These are phyloP conservation scores for Pipistrellus nathusii DNA, from an alignment of 2,797 vertebrate species.

Conservation along the genomic window DNA sequence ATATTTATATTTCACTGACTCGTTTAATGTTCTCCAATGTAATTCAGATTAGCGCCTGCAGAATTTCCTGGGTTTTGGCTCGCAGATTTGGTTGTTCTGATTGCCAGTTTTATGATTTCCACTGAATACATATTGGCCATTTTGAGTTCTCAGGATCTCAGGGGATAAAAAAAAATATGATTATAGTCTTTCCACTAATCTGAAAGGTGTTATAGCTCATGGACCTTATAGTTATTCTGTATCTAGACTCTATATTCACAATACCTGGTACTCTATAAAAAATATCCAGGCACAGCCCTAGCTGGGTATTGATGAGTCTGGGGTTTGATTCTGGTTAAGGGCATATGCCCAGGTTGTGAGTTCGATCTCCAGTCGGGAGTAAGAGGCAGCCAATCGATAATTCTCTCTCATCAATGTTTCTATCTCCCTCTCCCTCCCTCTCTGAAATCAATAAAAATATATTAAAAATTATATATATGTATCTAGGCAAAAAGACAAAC, in stretches of 20 bases:
- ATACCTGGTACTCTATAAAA: not conserved
- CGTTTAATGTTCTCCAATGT: not conserved
- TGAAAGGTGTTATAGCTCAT: not conserved
- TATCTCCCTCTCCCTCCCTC: no score
- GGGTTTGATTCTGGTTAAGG: no score
- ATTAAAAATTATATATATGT: not conserved
- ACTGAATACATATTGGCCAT: not conserved
- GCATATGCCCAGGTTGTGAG: no score
- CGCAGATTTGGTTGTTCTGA: not conserved
- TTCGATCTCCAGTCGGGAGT: no score
- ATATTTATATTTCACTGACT: not conserved
- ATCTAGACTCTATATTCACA: not conserved
- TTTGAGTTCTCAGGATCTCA: not conserved
- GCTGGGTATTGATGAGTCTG: no score
- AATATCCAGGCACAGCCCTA: not conserved
- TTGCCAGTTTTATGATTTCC: not conserved
- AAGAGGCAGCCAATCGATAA: no score
- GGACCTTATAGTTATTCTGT: not conserved
- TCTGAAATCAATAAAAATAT: no score
- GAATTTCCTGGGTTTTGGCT: not conserved
- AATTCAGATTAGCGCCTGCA: not conserved
- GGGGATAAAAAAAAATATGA: not conserved
- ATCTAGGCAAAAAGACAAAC: not conserved
- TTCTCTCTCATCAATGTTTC: no score
- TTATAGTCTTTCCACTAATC: not conserved